Evolutionary conservation across 2,797 vertebrate species (phyloP).

Genomic region (Chelonia mydas): DNA sequence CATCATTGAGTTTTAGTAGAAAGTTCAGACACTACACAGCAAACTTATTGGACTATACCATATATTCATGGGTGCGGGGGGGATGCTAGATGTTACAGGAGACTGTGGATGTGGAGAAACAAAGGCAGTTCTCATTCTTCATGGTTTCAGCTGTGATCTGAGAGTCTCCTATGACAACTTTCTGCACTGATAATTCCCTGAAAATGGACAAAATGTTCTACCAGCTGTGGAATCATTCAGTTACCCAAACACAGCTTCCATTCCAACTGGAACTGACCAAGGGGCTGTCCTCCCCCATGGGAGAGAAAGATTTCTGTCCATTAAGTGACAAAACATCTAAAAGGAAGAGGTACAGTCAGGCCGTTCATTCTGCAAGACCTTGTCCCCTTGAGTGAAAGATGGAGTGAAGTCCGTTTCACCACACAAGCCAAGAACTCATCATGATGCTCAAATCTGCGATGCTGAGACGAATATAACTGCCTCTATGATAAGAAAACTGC

Average conservation of each 20-base stretch:
- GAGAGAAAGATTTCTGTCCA: not conserved
- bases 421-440: not conserved
- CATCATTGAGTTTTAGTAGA: conserved; percentile 33
- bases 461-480: not conserved
- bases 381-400: not conserved
- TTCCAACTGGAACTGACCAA: not conserved
- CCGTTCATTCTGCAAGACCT: not conserved
- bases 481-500: not conserved
- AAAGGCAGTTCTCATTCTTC: conserved; percentile 13
- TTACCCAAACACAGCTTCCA: not conserved
- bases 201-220: not conserved
- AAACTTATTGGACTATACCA: conserved; percentile 31
- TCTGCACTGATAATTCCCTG: not conserved
- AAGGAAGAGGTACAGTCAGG: not conserved
- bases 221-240: conserved; percentile 12
- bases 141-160: not conserved
- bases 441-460: not conserved
- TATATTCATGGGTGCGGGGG: not conserved
- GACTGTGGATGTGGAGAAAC: conserved; percentile 33
- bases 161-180: not conserved
- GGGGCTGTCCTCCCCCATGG: not conserved
- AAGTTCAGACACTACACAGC: conserved; percentile 38
- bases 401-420: not conserved
- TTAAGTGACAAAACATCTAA: not conserved
- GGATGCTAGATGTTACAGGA: conserved; percentile 20